These are phyloP conservation scores for Amblyopsis rosae DNA, from an alignment of 2,113 vertebrate genomes.

Conservation along the genomic window DNA sequence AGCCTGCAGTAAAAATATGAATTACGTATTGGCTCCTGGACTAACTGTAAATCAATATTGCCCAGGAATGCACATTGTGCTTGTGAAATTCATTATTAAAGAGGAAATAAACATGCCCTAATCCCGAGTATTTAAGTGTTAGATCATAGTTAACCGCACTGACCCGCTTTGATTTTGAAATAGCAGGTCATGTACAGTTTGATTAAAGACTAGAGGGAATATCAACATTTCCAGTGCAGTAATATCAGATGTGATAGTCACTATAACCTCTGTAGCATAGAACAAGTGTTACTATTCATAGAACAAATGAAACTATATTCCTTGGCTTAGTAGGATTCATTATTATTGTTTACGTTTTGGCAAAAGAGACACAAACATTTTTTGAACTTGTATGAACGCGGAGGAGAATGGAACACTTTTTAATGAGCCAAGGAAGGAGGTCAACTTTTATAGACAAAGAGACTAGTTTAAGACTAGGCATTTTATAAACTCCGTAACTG, in stretches of 20 bases:
- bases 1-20: slow-evolving; percentile 59
- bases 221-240: slow-evolving; percentile 15
- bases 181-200: slow-evolving; percentile 45
- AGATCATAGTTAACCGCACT: slow-evolving; percentile 47
- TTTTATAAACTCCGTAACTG: slow-evolving; percentile 8
- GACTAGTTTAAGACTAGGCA: neutral
- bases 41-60: slow-evolving; percentile 66
- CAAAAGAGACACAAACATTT: slow-evolving; percentile 30
- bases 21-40: slow-evolving; percentile 66
- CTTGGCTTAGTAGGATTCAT: slow-evolving; percentile 33
- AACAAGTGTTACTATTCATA: slow-evolving; percentile 24
- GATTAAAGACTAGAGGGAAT: slow-evolving; percentile 25
- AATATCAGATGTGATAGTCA: slow-evolving; percentile 26
- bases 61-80: slow-evolving; percentile 47
- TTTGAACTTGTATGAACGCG: slow-evolving; percentile 27
- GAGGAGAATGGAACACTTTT: slow-evolving; percentile 28
- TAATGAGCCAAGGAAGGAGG: slow-evolving; percentile 18
- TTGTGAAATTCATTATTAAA: slow-evolving; percentile 53
- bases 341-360: slow-evolving; percentile 24
- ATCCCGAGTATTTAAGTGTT: slow-evolving; percentile 48
- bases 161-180: slow-evolving; percentile 48
- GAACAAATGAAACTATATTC: slow-evolving; percentile 14
- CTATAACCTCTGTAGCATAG: neutral
- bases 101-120: slow-evolving; percentile 45
- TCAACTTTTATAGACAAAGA: slow-evolving; percentile 29